These are phyloP conservation scores for Meriones unguiculatus DNA, from an alignment of 2,113 vertebrate species.

Conservation along the genomic window DNA sequence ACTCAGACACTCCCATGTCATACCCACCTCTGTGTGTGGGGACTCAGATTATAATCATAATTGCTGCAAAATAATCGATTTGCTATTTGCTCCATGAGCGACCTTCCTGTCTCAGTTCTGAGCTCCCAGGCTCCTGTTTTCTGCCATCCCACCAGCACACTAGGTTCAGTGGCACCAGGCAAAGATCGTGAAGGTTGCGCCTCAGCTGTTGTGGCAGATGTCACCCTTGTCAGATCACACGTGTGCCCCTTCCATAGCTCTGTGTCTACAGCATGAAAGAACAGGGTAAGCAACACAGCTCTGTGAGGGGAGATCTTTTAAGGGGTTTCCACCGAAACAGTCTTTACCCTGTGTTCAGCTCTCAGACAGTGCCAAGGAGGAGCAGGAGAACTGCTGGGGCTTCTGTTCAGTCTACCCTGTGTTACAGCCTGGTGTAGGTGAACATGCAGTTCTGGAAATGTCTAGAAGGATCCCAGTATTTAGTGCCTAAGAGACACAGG, in stretches of 20 bases:
- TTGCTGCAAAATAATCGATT: constrained; percentile 82
- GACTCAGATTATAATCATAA: constrained; percentile 82
- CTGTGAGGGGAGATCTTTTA: constrained; percentile 89
- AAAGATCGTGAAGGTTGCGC: constrained; percentile 87
- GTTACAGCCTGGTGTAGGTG: neutral
- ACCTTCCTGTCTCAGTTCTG: constrained; percentile 86
- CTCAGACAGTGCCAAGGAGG: constrained; percentile 83
- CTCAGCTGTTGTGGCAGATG: constrained; percentile 89
- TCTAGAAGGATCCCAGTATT: neutral
- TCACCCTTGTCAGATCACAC: constrained; percentile 92
- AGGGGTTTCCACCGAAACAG: constrained; percentile 92
- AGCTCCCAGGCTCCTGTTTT: constrained; percentile 90
- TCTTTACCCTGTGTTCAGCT: constrained; percentile 89
- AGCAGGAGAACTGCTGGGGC: neutral
- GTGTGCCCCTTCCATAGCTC: constrained; percentile 90
- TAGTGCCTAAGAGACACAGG: neutral
- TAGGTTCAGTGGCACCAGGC: constrained; percentile 90
- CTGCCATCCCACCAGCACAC: constrained; percentile 88
- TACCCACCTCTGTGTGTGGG: constrained; percentile 75
- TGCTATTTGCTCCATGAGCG: constrained; percentile 86
- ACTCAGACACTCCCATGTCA: constrained; percentile 25
- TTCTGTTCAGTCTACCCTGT: constrained; percentile 35
- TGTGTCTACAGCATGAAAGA: constrained; percentile 89
- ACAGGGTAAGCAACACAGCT: constrained; percentile 89
- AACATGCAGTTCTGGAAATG: neutral